Base-by-base conservation (phyloP, 2,113 vertebrate species). In the Salvelinus alpinus region DNA sequence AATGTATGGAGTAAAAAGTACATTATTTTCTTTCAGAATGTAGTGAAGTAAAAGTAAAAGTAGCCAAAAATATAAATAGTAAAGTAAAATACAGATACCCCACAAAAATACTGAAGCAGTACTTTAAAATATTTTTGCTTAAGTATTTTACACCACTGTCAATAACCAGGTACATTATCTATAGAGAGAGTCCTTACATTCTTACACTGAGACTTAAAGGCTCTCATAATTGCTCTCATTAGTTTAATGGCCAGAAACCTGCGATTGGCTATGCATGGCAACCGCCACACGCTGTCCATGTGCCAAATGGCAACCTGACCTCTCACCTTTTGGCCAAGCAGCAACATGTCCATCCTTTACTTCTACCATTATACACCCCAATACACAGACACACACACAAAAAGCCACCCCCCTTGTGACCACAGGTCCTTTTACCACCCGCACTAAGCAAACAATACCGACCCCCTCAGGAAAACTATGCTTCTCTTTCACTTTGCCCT, bases 141-240 rank as follows among this genome's bases (percentile, higher is more conserved):
- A 27, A 27, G 27, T 27, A 27, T 27, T 27, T 27, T 27, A 27
- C 27, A 27, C 27, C 27, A 27, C 27, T 27, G 27, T 27, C 27
- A 27, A 27, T 27, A 27, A 27, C 27, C 27, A 27, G 27, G 90
- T 93, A 89, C 87, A 79, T 88, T 91, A 79, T 85, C 78, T 80
- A 74, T 59, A 57, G 68, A 86, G 47, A 83, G 81, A 93, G 90
- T 92, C 84, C 82, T 86, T 18, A 85, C 47, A 88, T 88, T 92
- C 82, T 82, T 84, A 86, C 78, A 72, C 78, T 71, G 72, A 77
- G 78, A 79, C 84, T 64, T 79, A 80, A 86, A 81, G 76, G 25
- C 78, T 78, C 70, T 22, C 20, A 79, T 84, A 92, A 94, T 91
- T 86, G 85, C 77, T 84, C 77, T 90, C 82, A 82, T 90, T 89